A percentile compares a stretch with the other conserved stretches of the same genome.
phyloP scores from a whole-genome alignment of 1,140 invertebrate species.

The Coptotermes formosanus region DNA sequence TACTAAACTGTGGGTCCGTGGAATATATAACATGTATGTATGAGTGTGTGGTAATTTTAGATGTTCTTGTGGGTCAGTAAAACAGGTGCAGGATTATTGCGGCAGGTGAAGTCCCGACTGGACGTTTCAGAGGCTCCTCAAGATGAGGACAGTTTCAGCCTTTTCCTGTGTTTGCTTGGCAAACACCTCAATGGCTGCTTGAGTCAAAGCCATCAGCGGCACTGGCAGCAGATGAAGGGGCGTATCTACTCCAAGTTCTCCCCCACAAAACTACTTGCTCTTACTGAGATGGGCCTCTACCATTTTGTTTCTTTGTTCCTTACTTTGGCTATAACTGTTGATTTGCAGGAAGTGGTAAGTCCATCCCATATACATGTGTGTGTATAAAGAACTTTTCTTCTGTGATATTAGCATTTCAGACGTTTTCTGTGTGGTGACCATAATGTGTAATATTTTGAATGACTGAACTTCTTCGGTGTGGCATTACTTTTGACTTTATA shows the following conservation, averaged over 20 bases:
- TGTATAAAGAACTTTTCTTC: too few species aligned
- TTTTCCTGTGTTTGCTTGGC: slow-evolving; percentile 19
- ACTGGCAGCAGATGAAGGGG: slow-evolving; percentile 37
- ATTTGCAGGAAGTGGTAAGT: slow-evolving; percentile 29
- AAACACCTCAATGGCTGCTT: slow-evolving; percentile 28
- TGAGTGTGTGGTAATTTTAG: too few species aligned
- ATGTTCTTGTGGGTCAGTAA: neutral
- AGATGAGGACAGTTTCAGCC: slow-evolving; percentile 13
- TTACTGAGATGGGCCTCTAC: slow-evolving; percentile 30
- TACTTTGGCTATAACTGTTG: slow-evolving; percentile 13
- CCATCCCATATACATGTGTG: too few species aligned
- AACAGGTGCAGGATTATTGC: slow-evolving; percentile 9
- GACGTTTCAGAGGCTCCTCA: neutral
- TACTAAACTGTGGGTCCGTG: too few species aligned
- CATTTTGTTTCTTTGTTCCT: slow-evolving; percentile 27
- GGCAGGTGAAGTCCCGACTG: neutral
- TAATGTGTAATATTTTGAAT: too few species aligned
- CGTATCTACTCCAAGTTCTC: slow-evolving; percentile 38
- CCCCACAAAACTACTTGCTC: slow-evolving; percentile 32
- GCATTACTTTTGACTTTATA: too few species aligned
- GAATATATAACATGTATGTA: too few species aligned
- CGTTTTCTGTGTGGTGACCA: too few species aligned
- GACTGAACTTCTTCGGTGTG: too few species aligned
- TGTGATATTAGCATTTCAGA: too few species aligned
- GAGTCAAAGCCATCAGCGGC: slow-evolving; percentile 29